phyloP scores from a whole-genome alignment of 2,888 invertebrate species.

The Plebejus argus region DNA sequence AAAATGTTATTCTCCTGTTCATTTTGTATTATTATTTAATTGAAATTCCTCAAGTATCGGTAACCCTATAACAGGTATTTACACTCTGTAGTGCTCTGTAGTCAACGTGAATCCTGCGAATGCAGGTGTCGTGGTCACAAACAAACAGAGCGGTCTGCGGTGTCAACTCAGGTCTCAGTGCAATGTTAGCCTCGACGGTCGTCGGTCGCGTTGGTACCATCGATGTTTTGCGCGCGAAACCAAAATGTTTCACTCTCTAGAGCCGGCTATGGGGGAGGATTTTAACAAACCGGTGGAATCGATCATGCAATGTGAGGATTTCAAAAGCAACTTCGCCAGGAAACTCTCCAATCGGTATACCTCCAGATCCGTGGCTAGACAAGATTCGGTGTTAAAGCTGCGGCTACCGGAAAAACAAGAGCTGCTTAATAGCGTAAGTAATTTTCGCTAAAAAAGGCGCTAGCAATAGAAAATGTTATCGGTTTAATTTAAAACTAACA shows the following conservation, averaged over 20 bases:
- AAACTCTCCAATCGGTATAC: conserved; percentile 71
- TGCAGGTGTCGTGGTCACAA: conserved; percentile 7
- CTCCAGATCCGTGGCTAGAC: conserved; percentile 54
- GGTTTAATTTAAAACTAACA: not conserved
- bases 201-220: conserved; percentile 48
- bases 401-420: conserved; percentile 49
- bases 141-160: conserved; percentile 27
- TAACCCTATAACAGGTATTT: not conserved
- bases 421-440: conserved; percentile 58
- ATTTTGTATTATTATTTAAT: not conserved
- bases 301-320: conserved; percentile 75
- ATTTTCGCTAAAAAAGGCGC: not conserved
- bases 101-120: not conserved
- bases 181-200: conserved; percentile 46
- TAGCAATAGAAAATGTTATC: not conserved
- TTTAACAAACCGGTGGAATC: conserved; percentile 71
- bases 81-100: not conserved
- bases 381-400: conserved; percentile 56
- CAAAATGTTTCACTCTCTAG: conserved; percentile 57
- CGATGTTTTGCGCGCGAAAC: conserved; percentile 52
- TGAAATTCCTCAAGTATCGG: not conserved
- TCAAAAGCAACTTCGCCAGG: conserved; percentile 75
- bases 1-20: not conserved
- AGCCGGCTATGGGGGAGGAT: conserved; percentile 55
- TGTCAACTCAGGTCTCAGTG: conserved; percentile 48